Evolutionary conservation across 2,113 vertebrate species (phyloP).

Genomic region (Zosterops borbonicus): DNA sequence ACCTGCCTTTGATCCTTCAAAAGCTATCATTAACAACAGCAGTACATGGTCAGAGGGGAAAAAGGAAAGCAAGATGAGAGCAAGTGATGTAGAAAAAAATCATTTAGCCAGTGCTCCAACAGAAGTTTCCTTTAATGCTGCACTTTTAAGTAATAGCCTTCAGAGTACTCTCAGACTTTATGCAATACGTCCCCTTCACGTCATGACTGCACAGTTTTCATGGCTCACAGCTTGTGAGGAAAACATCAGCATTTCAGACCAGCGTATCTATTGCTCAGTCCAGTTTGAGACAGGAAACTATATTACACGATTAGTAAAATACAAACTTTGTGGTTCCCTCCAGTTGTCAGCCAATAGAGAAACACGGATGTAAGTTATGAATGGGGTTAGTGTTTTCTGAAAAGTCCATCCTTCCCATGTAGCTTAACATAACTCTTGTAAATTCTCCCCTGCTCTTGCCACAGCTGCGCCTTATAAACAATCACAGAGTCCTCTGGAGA

Average conservation of each 20-base stretch:
- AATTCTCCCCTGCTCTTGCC: not conserved
- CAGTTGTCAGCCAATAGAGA: not conserved
- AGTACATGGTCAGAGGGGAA: rapidly evolving
- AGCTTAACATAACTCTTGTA: rapidly evolving
- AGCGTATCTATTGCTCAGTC: not conserved
- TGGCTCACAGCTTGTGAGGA: not conserved
- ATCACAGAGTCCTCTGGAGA: not conserved
- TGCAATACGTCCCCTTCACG: rapidly evolving
- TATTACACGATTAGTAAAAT: rapidly evolving
- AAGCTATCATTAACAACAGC: not conserved
- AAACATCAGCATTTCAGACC: not conserved
- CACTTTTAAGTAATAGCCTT: not conserved
- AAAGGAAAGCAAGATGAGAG: not conserved
- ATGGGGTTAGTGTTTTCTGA: not conserved
- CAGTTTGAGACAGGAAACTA: not conserved
- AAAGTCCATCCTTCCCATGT: not conserved
- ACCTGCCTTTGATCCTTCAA: not conserved
- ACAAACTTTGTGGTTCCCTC: not conserved
- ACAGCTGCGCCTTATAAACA: not conserved
- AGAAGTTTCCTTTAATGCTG: not conserved
- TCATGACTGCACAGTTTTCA: not conserved
- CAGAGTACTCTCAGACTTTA: no score
- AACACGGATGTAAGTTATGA: rapidly evolving
- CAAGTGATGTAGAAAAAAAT: not conserved
- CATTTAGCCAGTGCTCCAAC: not conserved